Conservation (phyloP, 2,113 vertebrate genomes). For the Tenebrosternarchus preto region DNA sequence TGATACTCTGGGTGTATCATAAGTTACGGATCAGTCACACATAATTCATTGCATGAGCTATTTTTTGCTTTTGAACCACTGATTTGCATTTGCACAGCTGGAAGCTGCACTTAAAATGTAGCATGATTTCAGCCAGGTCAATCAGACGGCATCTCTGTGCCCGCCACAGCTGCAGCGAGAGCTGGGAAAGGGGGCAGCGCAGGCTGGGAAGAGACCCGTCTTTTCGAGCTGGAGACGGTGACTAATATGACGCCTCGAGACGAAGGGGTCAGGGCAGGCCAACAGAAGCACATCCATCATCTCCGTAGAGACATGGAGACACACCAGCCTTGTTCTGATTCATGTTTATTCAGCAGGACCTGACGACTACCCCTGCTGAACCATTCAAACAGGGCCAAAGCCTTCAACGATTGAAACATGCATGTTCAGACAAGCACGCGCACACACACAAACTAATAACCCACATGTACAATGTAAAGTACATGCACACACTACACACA, state of each 20-base stretch:
- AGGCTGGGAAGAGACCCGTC: slow-evolving; percentile 53
- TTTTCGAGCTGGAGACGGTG: slow-evolving; percentile 49
- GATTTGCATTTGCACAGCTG: too few species aligned
- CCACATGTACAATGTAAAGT: slow-evolving; percentile 28
- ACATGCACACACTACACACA: background rate
- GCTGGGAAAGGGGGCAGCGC: background rate
- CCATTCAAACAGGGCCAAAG: background rate
- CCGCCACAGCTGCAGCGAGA: background rate
- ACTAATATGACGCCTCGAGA: slow-evolving; percentile 47
- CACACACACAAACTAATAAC: background rate
- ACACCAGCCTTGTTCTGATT: slow-evolving; percentile 51
- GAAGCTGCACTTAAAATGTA: background rate
- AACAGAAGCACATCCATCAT: slow-evolving; percentile 64
- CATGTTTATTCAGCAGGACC: slow-evolving; percentile 51
- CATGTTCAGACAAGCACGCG: background rate
- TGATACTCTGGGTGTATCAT: too few species aligned
- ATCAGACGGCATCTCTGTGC: background rate
- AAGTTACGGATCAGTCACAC: background rate
- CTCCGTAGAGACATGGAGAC: slow-evolving; percentile 56
- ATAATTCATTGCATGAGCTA: background rate
- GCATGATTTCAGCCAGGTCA: background rate
- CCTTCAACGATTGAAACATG: background rate
- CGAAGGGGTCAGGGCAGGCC: slow-evolving; percentile 59
- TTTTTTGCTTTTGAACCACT: background rate
- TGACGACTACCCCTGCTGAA: slow-evolving; percentile 12